Evolutionary conservation across 2,797 vertebrate species (phyloP), one percentile per base, ranked within the genome.

Genomic region (Semaprochilodus insignis): DNA sequence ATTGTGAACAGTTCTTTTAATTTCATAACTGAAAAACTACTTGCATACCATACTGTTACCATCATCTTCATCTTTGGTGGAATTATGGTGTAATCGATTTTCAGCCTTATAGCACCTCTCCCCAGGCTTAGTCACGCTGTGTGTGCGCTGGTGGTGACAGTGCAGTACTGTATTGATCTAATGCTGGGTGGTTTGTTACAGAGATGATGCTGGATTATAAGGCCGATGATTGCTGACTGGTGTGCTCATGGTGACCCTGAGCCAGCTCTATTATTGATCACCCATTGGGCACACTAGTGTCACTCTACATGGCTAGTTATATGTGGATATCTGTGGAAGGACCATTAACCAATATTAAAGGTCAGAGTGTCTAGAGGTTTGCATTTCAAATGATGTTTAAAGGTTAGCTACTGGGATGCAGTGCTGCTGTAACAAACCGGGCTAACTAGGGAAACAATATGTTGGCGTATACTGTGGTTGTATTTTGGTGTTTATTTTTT

Each of bases 241-340:
- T 73, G 44, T 4, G 1, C 23, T 19, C 40, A 2, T 16, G 11
- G 51, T 48, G 69, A 31, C 66, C n/a, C 44, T 13, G 55, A 63
- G 51, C 77, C 8, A 10, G 52, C 83, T 66, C 21, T 7, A 16
- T 31, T 71, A 84, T 52, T 17, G 67, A 84, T 60, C 71, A 15
- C 8, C 14, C 59, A n/a, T 40, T 13, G 3, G 40, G 14, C 21
- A 7, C 66, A n/a, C 69, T 52, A 71, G 44, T 23, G 14, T 71
- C 69, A 25, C 44, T 51, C 40, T 34, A n/a, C 34, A 31, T 10
- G 19, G 17, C 48, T 52, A 8, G 48, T 16, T 27, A 27, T 52
- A 52, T 15, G 48, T 0, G 52, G 17, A 21, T 74, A 17, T 19
- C 11, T 21, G 17, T n/a, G 31, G 19, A 59, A 36, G 5, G 31